Percentiles rank a stretch among this genome's conserved stretches.
These are phyloP conservation scores for Pterocles orientalis DNA, from an alignment of 2,113 vertebrate genomes.

Conservation along the genomic window DNA sequence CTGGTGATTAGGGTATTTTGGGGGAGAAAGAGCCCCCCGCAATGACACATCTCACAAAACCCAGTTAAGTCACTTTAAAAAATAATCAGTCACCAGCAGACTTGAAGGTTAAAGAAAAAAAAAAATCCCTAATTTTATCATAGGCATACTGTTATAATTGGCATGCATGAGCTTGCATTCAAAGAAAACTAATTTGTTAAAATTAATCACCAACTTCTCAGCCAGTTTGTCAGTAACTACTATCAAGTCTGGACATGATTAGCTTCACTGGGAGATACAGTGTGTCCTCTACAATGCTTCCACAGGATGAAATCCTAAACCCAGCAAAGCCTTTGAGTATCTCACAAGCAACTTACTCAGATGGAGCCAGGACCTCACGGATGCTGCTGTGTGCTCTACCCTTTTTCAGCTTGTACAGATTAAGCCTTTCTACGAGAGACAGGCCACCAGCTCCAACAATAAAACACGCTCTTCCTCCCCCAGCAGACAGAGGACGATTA, in stretches of 20 bases:
- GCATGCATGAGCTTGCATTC: background rate
- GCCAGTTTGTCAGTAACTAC: background rate
- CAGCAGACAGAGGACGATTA: background rate
- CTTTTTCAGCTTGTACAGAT: background rate
- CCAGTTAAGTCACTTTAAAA: background rate
- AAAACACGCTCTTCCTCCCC: background rate
- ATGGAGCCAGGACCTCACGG: background rate
- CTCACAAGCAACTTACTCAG: background rate
- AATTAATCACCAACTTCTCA: slow-evolving; percentile 34
- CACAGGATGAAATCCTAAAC: background rate
- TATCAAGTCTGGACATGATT: background rate
- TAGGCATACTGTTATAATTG: background rate
- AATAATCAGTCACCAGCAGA: background rate
- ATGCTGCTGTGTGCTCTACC: background rate
- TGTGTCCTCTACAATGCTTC: background rate
- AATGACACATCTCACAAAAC: background rate
- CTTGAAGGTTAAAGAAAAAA: background rate
- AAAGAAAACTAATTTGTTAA: slow-evolving; percentile 37
- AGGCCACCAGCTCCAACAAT: background rate
- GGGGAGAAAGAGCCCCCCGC: background rate
- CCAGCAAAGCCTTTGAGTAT: background rate
- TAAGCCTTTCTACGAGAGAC: background rate
- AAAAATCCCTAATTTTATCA: background rate
- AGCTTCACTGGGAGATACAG: background rate
- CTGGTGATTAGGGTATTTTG: background rate